Percentiles rank a stretch among this genome's conserved stretches.
phyloP scores from a whole-genome alignment of 2,113 vertebrate genomes.

The Rhea americana region DNA sequence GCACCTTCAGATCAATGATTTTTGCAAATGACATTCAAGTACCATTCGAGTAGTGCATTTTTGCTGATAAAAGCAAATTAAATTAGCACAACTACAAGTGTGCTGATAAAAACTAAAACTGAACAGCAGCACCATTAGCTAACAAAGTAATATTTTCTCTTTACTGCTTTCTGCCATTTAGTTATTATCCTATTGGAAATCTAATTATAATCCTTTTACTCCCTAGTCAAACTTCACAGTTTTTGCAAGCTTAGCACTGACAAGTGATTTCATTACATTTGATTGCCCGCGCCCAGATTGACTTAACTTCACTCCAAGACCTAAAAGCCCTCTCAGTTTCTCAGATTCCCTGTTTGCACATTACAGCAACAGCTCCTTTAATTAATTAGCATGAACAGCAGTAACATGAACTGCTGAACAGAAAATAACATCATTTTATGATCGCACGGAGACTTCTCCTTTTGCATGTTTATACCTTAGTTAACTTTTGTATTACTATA shows the following conservation, averaged over 20 bases:
- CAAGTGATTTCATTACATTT: slow-evolving; percentile 94
- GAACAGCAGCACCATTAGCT: slow-evolving; percentile 82
- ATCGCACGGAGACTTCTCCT: slow-evolving; percentile 78
- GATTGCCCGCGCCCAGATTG: slow-evolving; percentile 84
- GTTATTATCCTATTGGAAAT: slow-evolving; percentile 90
- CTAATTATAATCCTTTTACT: slow-evolving; percentile 92
- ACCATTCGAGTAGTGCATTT: slow-evolving; percentile 72
- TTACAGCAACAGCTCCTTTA: slow-evolving; percentile 86
- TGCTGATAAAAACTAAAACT: slow-evolving; percentile 78
- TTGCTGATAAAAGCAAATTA: slow-evolving; percentile 84
- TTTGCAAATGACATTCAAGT: slow-evolving; percentile 82
- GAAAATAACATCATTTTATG: slow-evolving; percentile 88
- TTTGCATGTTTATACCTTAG: slow-evolving; percentile 80
- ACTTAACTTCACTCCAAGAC: slow-evolving; percentile 81
- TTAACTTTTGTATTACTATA: slow-evolving; percentile 77
- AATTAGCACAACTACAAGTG: slow-evolving; percentile 80
- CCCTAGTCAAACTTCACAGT: slow-evolving; percentile 89
- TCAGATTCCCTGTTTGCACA: slow-evolving; percentile 86
- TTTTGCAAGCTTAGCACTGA: slow-evolving; percentile 93
- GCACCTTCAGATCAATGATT: slow-evolving; percentile 80
- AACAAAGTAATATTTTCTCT: slow-evolving; percentile 86
- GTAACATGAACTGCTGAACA: slow-evolving; percentile 89
- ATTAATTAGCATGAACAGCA: slow-evolving; percentile 90
- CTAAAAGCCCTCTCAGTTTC: slow-evolving; percentile 86
- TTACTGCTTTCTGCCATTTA: slow-evolving; percentile 86